phyloP scores from a whole-genome alignment of 2,888 invertebrate genomes.

The Atherix ibis region DNA sequence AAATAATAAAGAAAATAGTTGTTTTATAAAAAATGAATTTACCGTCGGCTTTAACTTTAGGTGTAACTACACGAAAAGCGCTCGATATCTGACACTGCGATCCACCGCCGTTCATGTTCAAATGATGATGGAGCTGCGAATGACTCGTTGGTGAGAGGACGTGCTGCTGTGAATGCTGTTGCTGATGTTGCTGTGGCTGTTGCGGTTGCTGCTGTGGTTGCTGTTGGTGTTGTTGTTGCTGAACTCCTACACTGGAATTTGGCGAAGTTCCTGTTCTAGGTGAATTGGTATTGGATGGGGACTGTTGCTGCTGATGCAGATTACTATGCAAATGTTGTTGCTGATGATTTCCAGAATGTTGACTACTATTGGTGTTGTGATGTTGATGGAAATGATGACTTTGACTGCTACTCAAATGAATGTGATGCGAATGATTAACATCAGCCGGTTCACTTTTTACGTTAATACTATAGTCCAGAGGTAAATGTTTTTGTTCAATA shows the following conservation, averaged over 20 bases:
- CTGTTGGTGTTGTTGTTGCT: conserved; percentile 6
- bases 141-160: conserved; percentile 5
- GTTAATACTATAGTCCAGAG: conserved; percentile 11
- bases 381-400: conserved; percentile 4
- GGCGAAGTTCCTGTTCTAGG: conserved; percentile 19
- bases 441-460: conserved; percentile 9
- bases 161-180: not conserved
- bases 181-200: conserved; percentile 4
- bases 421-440: conserved; percentile 2
- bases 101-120: not conserved
- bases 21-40: too few species aligned
- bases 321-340: conserved; percentile 20
- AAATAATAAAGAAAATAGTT: too few species aligned
- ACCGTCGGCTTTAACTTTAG: conserved; percentile 13
- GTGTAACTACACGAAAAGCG: conserved; percentile 12
- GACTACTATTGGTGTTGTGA: conserved; percentile 20
- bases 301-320: conserved; percentile 1
- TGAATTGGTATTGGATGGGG: too few species aligned
- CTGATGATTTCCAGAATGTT: too few species aligned
- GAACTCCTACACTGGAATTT: conserved; percentile 16
- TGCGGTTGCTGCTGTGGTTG: not conserved
- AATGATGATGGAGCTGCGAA: not conserved
- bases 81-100: conserved; percentile 3
- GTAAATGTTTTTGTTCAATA: conserved; percentile 11
- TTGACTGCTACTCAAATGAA: too few species aligned